Evolutionary conservation across 2,113 vertebrate species (phyloP), one percentile per base, ranked within the genome.

Genomic region (Promerops cafer): DNA sequence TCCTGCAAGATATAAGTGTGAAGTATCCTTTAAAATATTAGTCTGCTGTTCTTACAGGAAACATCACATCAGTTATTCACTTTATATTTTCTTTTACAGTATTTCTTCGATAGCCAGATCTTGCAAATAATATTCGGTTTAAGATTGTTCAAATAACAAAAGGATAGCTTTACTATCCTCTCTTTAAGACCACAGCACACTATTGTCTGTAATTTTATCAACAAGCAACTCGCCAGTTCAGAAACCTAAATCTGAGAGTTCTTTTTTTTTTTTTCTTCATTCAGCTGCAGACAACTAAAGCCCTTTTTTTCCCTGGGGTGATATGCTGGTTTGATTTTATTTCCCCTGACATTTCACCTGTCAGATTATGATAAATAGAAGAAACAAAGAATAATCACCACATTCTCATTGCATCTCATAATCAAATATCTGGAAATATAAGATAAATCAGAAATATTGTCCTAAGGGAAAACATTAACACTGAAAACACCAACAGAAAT

Each of bases 271-370:
- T 45, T 63, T 61, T 10, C 35, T 80, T 6, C 33, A 50, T 44
- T 89, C 59, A 77, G 85, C 47, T 63, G 45, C 39, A 95, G 87
- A 92, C 37, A 83, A 53, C 83, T 75, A 78, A 95, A 86, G 80
- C 83, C 33, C 15, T 50, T 93, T 91, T 85, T 79, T 82, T 7
- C 39, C 92, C 84, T 91, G 60, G 75, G 96, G 90, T 59, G n/a
- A 87, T 95, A 84, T 47, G 47, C 47, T 88, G 81, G 86, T 86
- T 93, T 97, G 93, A 96, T 95, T 94, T 97, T 96, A 97, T 96
- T 97, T 96, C 95, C 88, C 72, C 68, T 97, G 96, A 95, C 90
- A 93, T 97, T 96, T 97, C 94, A 97, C 90, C 93, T 96, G 94
- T 96, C 94, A 97, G 94, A 95, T 96, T 97, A 96, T 87, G 92